Evolutionary conservation across 2,888 invertebrate species (phyloP).

Genomic region (Pandemis heparana): DNA sequence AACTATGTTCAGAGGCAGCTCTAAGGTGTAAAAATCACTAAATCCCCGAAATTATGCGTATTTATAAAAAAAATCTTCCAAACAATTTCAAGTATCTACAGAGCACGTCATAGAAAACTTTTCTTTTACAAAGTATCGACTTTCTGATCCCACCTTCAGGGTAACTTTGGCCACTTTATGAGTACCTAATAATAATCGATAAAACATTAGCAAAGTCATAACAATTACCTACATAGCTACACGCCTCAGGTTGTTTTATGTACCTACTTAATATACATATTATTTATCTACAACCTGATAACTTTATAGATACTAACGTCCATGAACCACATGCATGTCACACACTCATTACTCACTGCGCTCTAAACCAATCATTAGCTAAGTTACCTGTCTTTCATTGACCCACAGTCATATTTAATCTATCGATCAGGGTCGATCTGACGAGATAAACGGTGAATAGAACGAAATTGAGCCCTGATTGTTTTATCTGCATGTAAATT

Average conservation of each 20-base stretch:
- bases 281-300: background rate
- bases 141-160: conserved; percentile 1
- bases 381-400: conserved; percentile 35
- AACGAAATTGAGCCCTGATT: conserved; percentile 4
- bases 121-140: background rate
- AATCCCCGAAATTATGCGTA: background rate
- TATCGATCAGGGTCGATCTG: conserved; percentile 40
- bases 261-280: background rate
- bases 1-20: too few species aligned
- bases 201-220: conserved; percentile 23
- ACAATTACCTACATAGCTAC: background rate
- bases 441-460: conserved; percentile 22
- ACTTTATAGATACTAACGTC: conserved; percentile 10
- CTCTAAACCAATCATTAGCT: conserved; percentile 31
- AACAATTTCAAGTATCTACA: conserved; percentile 2
- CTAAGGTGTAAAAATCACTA: background rate
- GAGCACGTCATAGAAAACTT: background rate
- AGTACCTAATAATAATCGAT: conserved; percentile 5
- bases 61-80: background rate
- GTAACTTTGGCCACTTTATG: background rate
- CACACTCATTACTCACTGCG: conserved; percentile 38
- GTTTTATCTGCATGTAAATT: background rate
- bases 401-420: conserved; percentile 38
- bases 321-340: conserved; percentile 43
- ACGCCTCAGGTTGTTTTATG: conserved; percentile 5